Conservation (phyloP, 2,888 invertebrate genomes). For the Oscheius sp. region DNA sequence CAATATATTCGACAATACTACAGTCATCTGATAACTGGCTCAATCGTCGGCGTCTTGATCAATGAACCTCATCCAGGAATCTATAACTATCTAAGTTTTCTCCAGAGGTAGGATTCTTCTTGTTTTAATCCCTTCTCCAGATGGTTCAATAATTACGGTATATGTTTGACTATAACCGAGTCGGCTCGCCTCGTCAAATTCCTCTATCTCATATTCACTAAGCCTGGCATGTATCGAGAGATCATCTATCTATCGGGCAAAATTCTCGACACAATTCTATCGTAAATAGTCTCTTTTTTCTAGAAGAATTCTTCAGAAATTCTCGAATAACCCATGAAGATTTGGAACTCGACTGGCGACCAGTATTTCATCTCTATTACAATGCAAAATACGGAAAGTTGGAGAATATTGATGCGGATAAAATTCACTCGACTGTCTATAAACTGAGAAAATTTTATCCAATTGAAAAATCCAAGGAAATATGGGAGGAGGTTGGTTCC, state of each 20-base stretch:
- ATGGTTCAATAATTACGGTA: slow-evolving; percentile 39
- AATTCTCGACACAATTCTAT: slow-evolving; percentile 23
- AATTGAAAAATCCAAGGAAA: slow-evolving; percentile 11
- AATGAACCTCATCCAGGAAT: slow-evolving; percentile 29
- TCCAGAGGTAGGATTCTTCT: background rate
- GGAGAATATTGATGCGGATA: slow-evolving; percentile 26
- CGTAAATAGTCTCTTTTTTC: slow-evolving; percentile 3
- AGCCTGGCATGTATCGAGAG: slow-evolving; percentile 22
- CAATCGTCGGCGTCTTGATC: slow-evolving; percentile 9
- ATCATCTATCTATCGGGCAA: slow-evolving; percentile 18
- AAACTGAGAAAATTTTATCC: slow-evolving; percentile 28
- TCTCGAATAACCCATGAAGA: slow-evolving; percentile 32
- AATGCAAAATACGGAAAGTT: slow-evolving; percentile 29
- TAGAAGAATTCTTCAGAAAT: slow-evolving; percentile 7
- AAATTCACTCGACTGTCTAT: slow-evolving; percentile 14
- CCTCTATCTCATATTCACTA: slow-evolving; percentile 25
- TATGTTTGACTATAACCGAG: slow-evolving; percentile 36
- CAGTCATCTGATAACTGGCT: slow-evolving; percentile 19
- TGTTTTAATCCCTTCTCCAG: slow-evolving; percentile 26
- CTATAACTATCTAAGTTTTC: slow-evolving; percentile 16
- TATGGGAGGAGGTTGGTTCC: slow-evolving; percentile 29
- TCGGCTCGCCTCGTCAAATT: slow-evolving; percentile 32
- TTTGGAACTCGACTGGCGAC: slow-evolving; percentile 44
- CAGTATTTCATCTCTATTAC: slow-evolving; percentile 35
- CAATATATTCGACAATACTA: slow-evolving; percentile 4